Evolutionary conservation across 2,113 vertebrate species (phyloP), one percentile per base, ranked within the genome.

Genomic region (Brachypteracias leptosomus): DNA sequence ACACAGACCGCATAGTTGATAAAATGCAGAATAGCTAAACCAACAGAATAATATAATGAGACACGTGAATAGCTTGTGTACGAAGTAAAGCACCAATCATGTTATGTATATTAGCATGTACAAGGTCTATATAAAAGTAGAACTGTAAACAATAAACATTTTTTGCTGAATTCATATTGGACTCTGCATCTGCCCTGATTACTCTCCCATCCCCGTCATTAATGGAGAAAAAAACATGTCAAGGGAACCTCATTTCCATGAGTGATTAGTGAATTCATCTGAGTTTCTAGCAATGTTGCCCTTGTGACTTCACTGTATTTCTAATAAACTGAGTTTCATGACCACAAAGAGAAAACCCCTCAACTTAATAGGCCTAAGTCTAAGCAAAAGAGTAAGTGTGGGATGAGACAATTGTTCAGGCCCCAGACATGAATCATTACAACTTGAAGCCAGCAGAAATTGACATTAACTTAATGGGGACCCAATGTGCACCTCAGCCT

Each of bases 291-390:
- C 33, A 93, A 42, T 13, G 26, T 4, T 58, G 36, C 35, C 67
- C 24, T 18, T 7, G 3, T 38, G 44, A 61, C 0, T 87, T 59
- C n/a, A 66, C 13, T 36, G 15, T 42, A 47, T 52, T 88, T 88
- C 55, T 58, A 88, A 84, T 19, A 88, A 78, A 57, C 11, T 14
- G 15, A 67, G 22, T 68, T 85, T 65, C 20, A 47, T 3, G 13
- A n/a, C 10, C 16, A 59, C n/a, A 28, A 86, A 80, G 44, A 84
- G 28, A 80, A 77, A 82, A 67, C 17, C 3, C 9, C 29, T 8
- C 31, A 35, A n/a, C 0, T 1, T 0, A 36, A 7, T 0, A 66
- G 19, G 55, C 52, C 44, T 9, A 84, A 78, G 40, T 55, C 25
- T 79, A 18, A 66, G 11, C 7, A 77, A 52, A 28, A 66, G 4